Base-by-base conservation (phyloP, 2,888 invertebrate genomes). In the Helleia helle region DNA sequence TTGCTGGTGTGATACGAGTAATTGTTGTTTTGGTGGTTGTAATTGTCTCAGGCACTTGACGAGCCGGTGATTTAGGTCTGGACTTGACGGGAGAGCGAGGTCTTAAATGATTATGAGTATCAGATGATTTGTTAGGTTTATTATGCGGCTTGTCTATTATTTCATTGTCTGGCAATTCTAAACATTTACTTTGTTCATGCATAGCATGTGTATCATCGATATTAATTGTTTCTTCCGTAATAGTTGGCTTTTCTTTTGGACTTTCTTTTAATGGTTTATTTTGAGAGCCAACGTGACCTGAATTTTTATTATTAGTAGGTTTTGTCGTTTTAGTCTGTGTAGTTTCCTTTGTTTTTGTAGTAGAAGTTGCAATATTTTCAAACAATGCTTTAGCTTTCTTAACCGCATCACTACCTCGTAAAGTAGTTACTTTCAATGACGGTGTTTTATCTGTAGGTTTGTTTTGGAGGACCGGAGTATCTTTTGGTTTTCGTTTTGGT, bases 321-420 rank as follows among this genome's bases (percentile, higher is more conserved):
- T 86, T 87, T 0, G 77, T 67, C n/a, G 62, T 55, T 44, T 71
- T 74, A 11, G 48, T 38, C 2, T 59, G 49, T 17, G 48, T 52
- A 4, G 53, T 52, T 27, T 71, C 69, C 50, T 71, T 68, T 6
- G 59, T 55, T 52, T 73, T 68, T 48, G 66, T 59, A 22, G 71
- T 65, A 12, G 72, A 70, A 9, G 81, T 74, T 18, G 87, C 86
- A 47, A 89, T 88, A 47, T 87, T 90, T 72, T 92, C 91, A 67
- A 91, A 91, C 25, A 91, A 62, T 27, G 88, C 89, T 65, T 91
- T 91, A 0, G 92, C 91, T 66, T 89, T 89, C 37, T 88, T 87
- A 0, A 91, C 89, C n/a, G 88, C 88, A 51, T 90, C 90, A 31
- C 87, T 88, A 51, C 87, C 88, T 36, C 87, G 81, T 15, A 88